Conservation (phyloP, 2,113 vertebrate genomes). For the Ranitomeya variabilis region DNA sequence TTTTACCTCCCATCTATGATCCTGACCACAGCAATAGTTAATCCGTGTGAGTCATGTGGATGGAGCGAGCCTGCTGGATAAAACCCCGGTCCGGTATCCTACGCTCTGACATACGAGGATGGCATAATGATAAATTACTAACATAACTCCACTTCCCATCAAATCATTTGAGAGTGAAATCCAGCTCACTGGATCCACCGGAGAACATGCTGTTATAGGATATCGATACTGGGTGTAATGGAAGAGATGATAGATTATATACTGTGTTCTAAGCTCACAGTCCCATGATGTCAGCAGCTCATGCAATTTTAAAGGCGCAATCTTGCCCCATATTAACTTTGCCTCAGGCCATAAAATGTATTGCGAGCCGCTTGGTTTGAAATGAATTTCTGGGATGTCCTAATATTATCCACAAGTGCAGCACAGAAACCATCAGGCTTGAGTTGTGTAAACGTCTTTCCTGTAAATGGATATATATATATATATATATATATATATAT, state of each 20-base stretch:
- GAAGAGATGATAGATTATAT: constrained; percentile 49
- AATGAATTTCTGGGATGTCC: constrained; percentile 24
- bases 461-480: background rate
- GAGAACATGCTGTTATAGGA: constrained; percentile 44
- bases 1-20: background rate
- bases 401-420: background rate
- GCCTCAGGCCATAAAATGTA: constrained; percentile 25
- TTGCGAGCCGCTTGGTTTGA: background rate
- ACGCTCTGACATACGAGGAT: background rate
- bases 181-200: constrained; percentile 9
- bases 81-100: background rate
- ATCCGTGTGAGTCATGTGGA: background rate
- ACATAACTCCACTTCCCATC: constrained; percentile 35
- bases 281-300: constrained; percentile 28
- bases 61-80: background rate
- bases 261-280: background rate
- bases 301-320: constrained; percentile 49
- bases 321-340: constrained; percentile 39
- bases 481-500: background rate
- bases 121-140: constrained; percentile 30
- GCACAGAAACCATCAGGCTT: background rate
- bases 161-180: constrained; percentile 40
- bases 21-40: background rate
- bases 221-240: constrained; percentile 49
- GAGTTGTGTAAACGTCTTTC: background rate